Evolutionary conservation across 2,797 vertebrate genomes (phyloP).

Genomic region (Eulemur coronatus): DNA sequence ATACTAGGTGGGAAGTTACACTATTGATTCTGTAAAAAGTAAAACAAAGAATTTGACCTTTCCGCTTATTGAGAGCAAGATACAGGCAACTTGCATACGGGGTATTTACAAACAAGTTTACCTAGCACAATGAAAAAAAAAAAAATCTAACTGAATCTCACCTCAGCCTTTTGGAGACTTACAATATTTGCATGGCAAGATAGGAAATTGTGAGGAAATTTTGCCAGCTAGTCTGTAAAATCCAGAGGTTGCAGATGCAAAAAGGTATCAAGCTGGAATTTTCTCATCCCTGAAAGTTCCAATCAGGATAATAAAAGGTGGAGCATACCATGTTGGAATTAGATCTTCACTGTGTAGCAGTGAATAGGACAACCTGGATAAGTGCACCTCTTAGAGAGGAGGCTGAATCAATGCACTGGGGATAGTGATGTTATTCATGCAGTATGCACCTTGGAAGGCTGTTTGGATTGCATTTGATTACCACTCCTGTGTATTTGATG

Average conservation of each 20-base stretch:
- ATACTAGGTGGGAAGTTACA: too few relatives aligned
- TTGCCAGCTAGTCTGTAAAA: not conserved
- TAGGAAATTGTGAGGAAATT: not conserved
- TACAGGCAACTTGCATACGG: not conserved
- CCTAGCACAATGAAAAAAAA: not conserved
- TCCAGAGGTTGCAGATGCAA: not conserved
- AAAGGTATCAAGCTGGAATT: not conserved
- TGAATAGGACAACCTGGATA: not conserved
- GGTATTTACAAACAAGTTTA: not conserved
- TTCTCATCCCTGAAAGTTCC: not conserved
- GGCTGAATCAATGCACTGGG: not conserved
- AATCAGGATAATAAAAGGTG: not conserved
- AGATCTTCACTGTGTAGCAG: not conserved
- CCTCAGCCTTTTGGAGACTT: not conserved
- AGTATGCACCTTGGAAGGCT: not conserved
- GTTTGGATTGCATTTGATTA: constrained; percentile 14
- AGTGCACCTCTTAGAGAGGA: not conserved
- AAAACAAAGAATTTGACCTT: not conserved
- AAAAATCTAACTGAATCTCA: not conserved
- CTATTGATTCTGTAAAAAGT: not conserved
- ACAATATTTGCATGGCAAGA: not conserved
- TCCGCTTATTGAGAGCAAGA: not conserved
- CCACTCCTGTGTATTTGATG: constrained; percentile 29
- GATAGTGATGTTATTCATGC: not conserved
- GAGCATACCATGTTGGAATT: not conserved